phyloP scores from a whole-genome alignment of 2,797 vertebrate genomes.

The Lemur catta region DNA sequence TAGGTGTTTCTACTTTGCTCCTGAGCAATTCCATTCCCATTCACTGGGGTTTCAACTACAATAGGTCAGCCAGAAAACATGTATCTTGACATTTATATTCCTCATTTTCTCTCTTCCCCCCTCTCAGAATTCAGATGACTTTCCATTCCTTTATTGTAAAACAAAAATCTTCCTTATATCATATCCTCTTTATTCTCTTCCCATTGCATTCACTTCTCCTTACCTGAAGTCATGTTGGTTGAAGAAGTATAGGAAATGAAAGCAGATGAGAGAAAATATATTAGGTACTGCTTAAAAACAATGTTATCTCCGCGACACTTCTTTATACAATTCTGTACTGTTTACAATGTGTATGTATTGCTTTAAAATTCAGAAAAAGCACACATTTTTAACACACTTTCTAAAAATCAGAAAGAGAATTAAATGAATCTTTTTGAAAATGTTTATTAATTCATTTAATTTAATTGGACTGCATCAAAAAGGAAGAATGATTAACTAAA shows the following conservation, averaged over 20 bases:
- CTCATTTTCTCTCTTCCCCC: neutral
- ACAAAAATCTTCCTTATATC: neutral
- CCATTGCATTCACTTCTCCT: neutral
- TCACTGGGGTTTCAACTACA: neutral
- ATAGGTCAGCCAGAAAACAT: neutral
- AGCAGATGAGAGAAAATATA: neutral
- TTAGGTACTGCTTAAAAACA: constrained; percentile 7
- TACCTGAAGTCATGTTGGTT: neutral
- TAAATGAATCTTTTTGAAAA: neutral
- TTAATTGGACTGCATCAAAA: neutral
- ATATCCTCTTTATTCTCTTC: neutral
- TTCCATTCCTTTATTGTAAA: neutral
- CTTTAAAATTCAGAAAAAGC: neutral
- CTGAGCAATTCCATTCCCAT: neutral
- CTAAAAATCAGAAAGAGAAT: neutral
- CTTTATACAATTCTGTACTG: constrained; percentile 7
- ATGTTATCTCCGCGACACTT: neutral
- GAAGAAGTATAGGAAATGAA: neutral
- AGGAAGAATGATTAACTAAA: constrained; percentile 37
- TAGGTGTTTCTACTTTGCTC: neutral
- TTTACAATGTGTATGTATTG: neutral
- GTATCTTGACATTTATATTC: neutral
- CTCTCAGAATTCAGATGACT: neutral
- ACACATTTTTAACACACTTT: neutral
- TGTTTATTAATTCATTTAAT: neutral